Base-by-base conservation (phyloP, 2,113 vertebrate species). In the Onychorhynchus coronatus region DNA sequence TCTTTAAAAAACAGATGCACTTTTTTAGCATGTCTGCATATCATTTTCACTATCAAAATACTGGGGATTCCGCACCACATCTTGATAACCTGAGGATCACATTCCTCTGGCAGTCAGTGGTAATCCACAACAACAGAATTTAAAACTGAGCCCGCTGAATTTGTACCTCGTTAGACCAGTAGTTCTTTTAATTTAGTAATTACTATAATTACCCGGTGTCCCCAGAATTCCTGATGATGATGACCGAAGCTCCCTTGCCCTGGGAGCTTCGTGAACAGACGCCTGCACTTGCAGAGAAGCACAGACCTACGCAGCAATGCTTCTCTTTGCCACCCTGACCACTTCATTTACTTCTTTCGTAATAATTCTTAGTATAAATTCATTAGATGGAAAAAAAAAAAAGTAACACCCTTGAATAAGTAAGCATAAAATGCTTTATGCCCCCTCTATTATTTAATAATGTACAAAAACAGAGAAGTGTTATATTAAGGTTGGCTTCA, bases 21-120 rank as follows among this genome's bases (percentile, higher is more conserved):
- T 84, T 93, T 82, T 68, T 65, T 23, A 52, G 72, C 91, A 50
- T 1, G 33, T 7, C 93, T 83, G 74, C 41, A 1, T 94, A 95
- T 91, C 75, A 66, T 75, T 91, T 73, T 83, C 59, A 62, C 61
- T 86, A 96, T 89, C 89, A 95, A 94, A 97, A 95, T 46, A 93
- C 66, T 70, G 82, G 92, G n/a, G 81, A 91, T 88, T 71, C 90
- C 46, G 28, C 73, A 37, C 61, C 7, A 9, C 6, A 17, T 90
- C 65, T 71, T 72, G 63, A 74, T 25, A 78, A 74, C 77, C 74
- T 4, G 18, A 46, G 25, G 52, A 95, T 24, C 66, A 77, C 93
- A 93, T 67, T 88, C 84, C 47, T 63, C 89, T 5, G 16, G 56
- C 14, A 74, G 41, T 33, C 56, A 23, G 50, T 2, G 33, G 55